Evolutionary conservation across 2,888 invertebrate species (phyloP).

Genomic region (Pyrochroa serraticornis): DNA sequence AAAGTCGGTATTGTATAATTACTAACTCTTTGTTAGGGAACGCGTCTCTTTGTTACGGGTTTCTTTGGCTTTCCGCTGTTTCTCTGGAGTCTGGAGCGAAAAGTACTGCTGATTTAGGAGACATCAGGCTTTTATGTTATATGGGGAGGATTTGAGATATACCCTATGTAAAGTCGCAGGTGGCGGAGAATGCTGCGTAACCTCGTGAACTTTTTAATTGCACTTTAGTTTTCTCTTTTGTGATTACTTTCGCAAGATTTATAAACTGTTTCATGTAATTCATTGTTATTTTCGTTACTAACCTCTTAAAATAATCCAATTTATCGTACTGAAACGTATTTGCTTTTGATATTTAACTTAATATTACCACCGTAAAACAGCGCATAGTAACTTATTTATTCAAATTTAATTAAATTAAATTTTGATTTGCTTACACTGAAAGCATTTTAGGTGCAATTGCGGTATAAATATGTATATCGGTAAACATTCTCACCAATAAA

Average conservation of each 20-base stretch:
- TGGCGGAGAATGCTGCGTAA: slow-evolving; percentile 20
- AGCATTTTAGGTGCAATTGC: no score
- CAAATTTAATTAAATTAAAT: no score
- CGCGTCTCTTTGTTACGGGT: slow-evolving; percentile 13
- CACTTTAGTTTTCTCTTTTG: slow-evolving; percentile 25
- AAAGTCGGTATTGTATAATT: slow-evolving; percentile 29
- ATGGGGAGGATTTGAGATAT: slow-evolving; percentile 12
- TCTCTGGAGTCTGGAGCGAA: slow-evolving; percentile 11
- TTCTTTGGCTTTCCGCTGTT: slow-evolving; percentile 17
- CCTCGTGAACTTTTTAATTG: slow-evolving; percentile 28
- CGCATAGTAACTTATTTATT: no score
- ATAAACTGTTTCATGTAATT: slow-evolving; percentile 17
- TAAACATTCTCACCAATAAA: no score
- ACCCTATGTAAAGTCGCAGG: slow-evolving; percentile 22
- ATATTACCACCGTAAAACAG: no score
- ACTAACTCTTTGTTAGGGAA: slow-evolving; percentile 24
- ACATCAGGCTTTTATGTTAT: slow-evolving; percentile 27
- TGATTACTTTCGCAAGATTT: slow-evolving; percentile 25
- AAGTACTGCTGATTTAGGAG: slow-evolving; percentile 27
- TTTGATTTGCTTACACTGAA: no score
- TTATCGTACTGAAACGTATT: neutral
- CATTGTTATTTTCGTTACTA: slow-evolving; percentile 13
- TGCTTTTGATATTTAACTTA: no score
- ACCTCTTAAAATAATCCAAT: slow-evolving; percentile 10
- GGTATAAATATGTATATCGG: no score